These are phyloP conservation scores for Polymixis flavicincta DNA, from an alignment of 2,888 invertebrate species.

Conservation along the genomic window DNA sequence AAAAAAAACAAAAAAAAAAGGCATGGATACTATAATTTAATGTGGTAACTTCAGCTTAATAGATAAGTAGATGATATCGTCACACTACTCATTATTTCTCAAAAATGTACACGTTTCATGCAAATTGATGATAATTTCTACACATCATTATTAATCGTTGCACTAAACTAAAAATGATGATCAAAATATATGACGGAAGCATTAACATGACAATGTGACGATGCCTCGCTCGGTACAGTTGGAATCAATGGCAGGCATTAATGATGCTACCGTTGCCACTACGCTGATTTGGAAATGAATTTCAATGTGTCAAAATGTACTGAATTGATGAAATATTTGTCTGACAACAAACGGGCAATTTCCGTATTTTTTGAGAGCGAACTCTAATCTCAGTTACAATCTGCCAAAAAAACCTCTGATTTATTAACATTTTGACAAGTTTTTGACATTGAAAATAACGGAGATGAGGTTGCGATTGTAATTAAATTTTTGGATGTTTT, in stretches of 20 bases:
- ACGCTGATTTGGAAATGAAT: conserved; percentile 42
- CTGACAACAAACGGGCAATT: not conserved
- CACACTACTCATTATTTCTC: too few species aligned
- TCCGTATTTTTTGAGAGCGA: not conserved
- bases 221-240: conserved; percentile 36
- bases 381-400: not conserved
- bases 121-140: not conserved
- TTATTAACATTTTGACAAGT: not conserved
- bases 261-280: conserved; percentile 39
- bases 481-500: not conserved
- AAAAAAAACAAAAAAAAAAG: too few species aligned
- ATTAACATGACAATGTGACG: conserved; percentile 27
- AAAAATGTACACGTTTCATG: not conserved
- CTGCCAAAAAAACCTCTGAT: too few species aligned
- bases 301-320: conserved; percentile 31
- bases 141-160: conserved; percentile 6
- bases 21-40: not conserved
- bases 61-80: not conserved
- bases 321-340: conserved; percentile 11
- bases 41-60: not conserved
- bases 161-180: conserved; percentile 26
- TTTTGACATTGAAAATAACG: not conserved
- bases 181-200: not conserved
- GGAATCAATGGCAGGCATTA: conserved; percentile 43
- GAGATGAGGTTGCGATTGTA: too few species aligned